Percentiles rank a stretch among this genome's conserved stretches.
phyloP scores from a whole-genome alignment of 92 coral and sea anemone genomes.

The Paramuricea clavata region DNA sequence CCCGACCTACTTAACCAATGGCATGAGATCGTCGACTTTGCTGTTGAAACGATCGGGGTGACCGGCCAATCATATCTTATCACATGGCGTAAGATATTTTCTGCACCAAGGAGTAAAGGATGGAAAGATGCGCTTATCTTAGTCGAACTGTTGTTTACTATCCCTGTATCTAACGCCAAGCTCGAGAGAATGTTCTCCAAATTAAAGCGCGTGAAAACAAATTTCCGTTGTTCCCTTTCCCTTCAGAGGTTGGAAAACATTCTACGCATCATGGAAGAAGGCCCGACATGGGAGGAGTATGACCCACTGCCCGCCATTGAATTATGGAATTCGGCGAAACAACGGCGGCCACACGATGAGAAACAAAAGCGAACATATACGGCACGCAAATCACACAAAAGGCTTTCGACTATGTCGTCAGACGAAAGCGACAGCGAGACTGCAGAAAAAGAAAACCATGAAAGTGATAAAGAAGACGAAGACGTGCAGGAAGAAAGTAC shows the following conservation, averaged over 20 bases:
- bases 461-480: constrained; percentile 42
- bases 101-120: constrained; percentile 59
- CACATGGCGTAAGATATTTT: constrained; percentile 57
- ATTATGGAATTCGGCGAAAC: constrained; percentile 64
- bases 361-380: constrained; percentile 57
- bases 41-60: constrained; percentile 44
- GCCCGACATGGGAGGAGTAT: constrained; percentile 67
- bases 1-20: constrained; percentile 69
- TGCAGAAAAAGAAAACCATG: constrained; percentile 63
- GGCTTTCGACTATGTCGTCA: constrained; percentile 43
- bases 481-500: constrained; percentile 49
- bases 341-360: constrained; percentile 62
- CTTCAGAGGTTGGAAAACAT: constrained; percentile 65
- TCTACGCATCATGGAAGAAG: constrained; percentile 67
- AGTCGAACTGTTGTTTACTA: constrained; percentile 75
- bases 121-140: constrained; percentile 74
- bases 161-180: constrained; percentile 84
- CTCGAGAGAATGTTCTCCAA: constrained; percentile 80
- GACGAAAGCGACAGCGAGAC: constrained; percentile 49
- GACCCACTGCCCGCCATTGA: constrained; percentile 70
- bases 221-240: constrained; percentile 72
- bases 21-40: constrained; percentile 68
- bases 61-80: constrained; percentile 17
- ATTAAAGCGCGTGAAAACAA: constrained; percentile 77
- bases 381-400: constrained; percentile 52